Percentiles rank a stretch among this genome's conserved stretches.
phyloP scores from a whole-genome alignment of 2,797 vertebrate species.

The Trachops cirrhosus region DNA sequence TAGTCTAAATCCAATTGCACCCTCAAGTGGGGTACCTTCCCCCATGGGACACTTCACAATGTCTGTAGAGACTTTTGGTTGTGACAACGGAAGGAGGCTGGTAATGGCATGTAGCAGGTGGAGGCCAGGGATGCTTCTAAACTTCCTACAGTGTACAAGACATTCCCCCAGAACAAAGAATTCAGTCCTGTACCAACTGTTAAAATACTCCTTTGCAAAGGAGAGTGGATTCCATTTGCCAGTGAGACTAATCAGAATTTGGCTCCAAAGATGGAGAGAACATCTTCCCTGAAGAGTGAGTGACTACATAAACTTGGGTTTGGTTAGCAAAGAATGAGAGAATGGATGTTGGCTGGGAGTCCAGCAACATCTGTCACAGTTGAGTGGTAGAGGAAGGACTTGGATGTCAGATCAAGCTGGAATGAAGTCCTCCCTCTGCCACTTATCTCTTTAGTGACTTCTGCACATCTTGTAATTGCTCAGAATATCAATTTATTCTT shows the following conservation, averaged over 20 bases:
- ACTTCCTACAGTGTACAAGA: background rate
- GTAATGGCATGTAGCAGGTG: background rate
- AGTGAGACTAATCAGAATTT: background rate
- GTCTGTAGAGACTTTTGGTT: background rate
- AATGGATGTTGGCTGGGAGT: background rate
- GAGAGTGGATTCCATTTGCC: background rate
- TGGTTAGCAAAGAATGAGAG: background rate
- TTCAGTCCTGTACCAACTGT: background rate
- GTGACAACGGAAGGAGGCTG: background rate
- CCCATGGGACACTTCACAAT: background rate
- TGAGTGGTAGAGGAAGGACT: background rate
- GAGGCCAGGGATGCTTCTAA: background rate
- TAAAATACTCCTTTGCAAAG: background rate
- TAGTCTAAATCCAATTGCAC: background rate
- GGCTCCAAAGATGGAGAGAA: background rate
- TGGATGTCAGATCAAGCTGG: background rate
- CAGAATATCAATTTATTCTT: background rate
- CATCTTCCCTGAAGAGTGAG: background rate
- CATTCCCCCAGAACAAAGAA: background rate
- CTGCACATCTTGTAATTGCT: background rate
- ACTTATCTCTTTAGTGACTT: background rate
- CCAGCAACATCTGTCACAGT: background rate
- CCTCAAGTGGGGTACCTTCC: background rate
- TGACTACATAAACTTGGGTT: background rate
- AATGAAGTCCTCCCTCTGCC: background rate